Percentiles rank a stretch among this genome's conserved stretches.
These are phyloP conservation scores for Brenthis daphne DNA, from an alignment of 2,888 invertebrate species.

Conservation along the genomic window DNA sequence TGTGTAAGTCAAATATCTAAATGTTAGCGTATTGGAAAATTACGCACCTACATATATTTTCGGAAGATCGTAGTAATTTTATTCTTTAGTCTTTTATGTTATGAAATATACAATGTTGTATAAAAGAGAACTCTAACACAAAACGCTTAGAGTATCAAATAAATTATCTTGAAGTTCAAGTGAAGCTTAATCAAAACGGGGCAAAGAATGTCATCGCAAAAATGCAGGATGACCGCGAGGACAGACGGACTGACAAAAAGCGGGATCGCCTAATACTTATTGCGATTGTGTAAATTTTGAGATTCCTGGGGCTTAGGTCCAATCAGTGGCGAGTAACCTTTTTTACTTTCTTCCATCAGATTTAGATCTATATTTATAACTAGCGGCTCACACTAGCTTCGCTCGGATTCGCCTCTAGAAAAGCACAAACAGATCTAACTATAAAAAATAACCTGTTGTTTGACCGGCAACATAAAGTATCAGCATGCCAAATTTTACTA, in stretches of 20 bases:
- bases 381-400: no score
- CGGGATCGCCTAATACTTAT: slow-evolving; percentile 69
- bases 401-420: no score
- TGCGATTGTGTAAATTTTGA: slow-evolving; percentile 76
- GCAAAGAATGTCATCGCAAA: slow-evolving; percentile 68
- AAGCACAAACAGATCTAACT: no score
- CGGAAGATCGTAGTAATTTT: no score
- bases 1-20: no score
- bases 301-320: slow-evolving; percentile 54
- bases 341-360: slow-evolving; percentile 11
- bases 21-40: no score
- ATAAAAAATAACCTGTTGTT: no score
- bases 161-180: slow-evolving; percentile 13
- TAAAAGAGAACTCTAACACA: slow-evolving; percentile 22
- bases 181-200: slow-evolving; percentile 65
- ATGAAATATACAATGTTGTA: slow-evolving; percentile 30
- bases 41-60: no score
- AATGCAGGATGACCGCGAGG: slow-evolving; percentile 52
- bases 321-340: slow-evolving; percentile 23
- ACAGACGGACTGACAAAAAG: slow-evolving; percentile 65
- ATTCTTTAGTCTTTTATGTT: no score
- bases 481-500: no score
- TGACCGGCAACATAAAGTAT: no score
- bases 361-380: neutral
- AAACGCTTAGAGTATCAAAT: slow-evolving; percentile 29